These are phyloP conservation scores for Anagrus nilaparvatae DNA, from an alignment of 1,140 invertebrate genomes.

Conservation along the genomic window DNA sequence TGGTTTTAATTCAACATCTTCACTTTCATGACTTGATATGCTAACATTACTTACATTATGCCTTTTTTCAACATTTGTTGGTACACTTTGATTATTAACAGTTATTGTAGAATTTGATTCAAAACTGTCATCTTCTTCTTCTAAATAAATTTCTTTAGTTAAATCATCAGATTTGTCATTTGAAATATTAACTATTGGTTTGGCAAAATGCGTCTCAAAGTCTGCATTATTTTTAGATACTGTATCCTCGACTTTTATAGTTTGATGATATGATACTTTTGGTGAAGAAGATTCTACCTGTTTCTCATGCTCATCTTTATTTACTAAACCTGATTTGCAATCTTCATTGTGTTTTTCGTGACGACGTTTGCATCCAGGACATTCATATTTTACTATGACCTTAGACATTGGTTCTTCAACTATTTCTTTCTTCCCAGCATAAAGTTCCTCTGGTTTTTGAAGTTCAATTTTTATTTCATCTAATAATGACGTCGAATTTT, in stretches of 20 bases:
- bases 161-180: conserved; percentile 12
- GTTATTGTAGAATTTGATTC: conserved; percentile 27
- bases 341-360: conserved; percentile 20
- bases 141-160: too few species aligned
- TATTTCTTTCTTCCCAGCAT: conserved; percentile 26
- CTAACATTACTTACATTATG: conserved; percentile 37
- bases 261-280: neutral
- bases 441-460: conserved; percentile 15
- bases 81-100: conserved; percentile 27
- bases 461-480: conserved; percentile 15
- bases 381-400: conserved; percentile 23
- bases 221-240: too few species aligned
- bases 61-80: conserved; percentile 20
- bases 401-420: conserved; percentile 33
- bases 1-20: conserved; percentile 32
- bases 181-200: conserved; percentile 22
- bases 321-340: conserved; percentile 16
- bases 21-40: conserved; percentile 36
- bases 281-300: conserved; percentile 13
- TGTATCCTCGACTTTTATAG: conserved; percentile 1
- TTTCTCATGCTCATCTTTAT: conserved; percentile 2
- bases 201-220: conserved; percentile 27
- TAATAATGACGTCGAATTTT: conserved; percentile 21
- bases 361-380: conserved; percentile 29
- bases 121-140: too few species aligned